Evolutionary conservation across 1,140 invertebrate species (phyloP), one percentile per base, ranked within the genome.

Genomic region (Cardiocondyla obscurior): DNA sequence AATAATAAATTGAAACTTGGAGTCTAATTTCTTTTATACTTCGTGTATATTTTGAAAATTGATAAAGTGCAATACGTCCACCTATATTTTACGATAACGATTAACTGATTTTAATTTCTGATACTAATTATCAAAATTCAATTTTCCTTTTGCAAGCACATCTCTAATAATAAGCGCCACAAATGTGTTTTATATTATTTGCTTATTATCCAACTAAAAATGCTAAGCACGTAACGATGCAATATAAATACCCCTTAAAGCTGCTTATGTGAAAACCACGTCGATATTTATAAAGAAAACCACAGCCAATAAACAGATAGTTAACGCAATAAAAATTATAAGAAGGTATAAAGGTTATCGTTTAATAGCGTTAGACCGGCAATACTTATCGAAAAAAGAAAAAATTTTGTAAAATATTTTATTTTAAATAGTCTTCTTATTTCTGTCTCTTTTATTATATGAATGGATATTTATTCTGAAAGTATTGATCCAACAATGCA

Each of bases 391-490:
- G 36, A 72, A 10, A 5, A 39, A 28, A 58, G 6, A 28, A 30
- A n/a, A 5, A 2, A 46, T 6, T 76, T 46, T 46, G 2, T 39
- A 55, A 64, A 76, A 62, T 46, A 1, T 46, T 22, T 76, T 16
- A 14, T 76, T 33, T 1, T 46, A 33, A 49, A 64, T 76, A 36
- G 30, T 64, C 8, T 64, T 64, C 2, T 5, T 36, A 33, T 30
- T 36, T 46, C 10, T 49, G 36, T 3, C 44, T 22, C 42, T 49
- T 62, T 25, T 62, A 16, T 64, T 62, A 46, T 62, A 46, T n/a
- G n/a, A 76, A 76, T 33, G 46, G 28, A 64, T 76, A 49, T 64
- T 49, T 16, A 64, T 76, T 64, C 72, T 64, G 72, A 46, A 46
- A 64, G 46, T 69, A 69, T 79, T 69, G 62, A 69, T 67, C 49